Evolutionary conservation across 37 sponge, comb jelly and placozoan species (phyloP), one percentile per base, ranked within the genome.

Genomic region (Hormiphora californensis): DNA sequence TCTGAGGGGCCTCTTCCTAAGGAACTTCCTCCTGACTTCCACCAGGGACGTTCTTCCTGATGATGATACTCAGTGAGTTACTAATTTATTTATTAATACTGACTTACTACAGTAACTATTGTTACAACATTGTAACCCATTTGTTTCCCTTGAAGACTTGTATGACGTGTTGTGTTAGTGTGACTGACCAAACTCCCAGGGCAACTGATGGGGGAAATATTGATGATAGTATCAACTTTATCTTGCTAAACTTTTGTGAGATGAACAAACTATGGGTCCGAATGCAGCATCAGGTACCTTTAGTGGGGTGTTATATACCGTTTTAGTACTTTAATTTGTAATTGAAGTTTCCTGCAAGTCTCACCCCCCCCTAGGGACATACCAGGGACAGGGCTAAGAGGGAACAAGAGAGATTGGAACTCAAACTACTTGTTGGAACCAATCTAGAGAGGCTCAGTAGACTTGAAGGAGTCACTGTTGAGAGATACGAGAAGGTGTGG

Each of bases 221-320:
- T 21, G 89, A 91, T 1, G 95, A 97, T 86, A 93, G 94, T 21
- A 90, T 97, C 32, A 55, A 86, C n/a, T 97, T 97, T 85, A 92
- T 97, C 39, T 90, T 91, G 15, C 94, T 92, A 17, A 97, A 97
- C 91, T 97, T 91, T 85, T 67, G 88, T 37, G 98, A 97, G 92
- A 97, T 97, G 98, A 97, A 97, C 91, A 97, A 97, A 88, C 90
- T 97, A 49, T 97, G 98, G 98, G 98, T 97, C 32, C 92, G 98
- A 27, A 97, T 97, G 95, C 98, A 97, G 68, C 95, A 97, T 88
- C 98, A 97, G 91, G 61, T 57, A 57, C 27, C 3, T 57, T 19
- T 23, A n/a, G n/a, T n/a, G n/a, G n/a, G n/a, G n/a, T n/a, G n/a
- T n/a, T n/a, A n/a, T n/a, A n/a, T n/a, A n/a, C n/a, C n/a, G n/a